Percentiles rank a stretch among this genome's conserved stretches.
phyloP scores from a whole-genome alignment of 2,113 vertebrate genomes.

The Thamnophis sirtalis region DNA sequence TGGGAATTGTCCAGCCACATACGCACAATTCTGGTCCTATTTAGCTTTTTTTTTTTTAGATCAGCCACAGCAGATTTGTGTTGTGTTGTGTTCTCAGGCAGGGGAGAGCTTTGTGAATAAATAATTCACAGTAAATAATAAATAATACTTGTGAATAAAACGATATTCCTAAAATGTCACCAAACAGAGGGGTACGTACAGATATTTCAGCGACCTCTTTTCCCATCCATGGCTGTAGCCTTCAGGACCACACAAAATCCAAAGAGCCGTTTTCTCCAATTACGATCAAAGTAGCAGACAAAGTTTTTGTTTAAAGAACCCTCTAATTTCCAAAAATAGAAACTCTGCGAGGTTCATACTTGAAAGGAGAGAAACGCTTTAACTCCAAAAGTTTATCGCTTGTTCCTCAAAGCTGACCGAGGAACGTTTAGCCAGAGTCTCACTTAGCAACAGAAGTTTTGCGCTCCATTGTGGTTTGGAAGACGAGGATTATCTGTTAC shows the following conservation, averaged over 20 bases:
- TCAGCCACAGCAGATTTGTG: background rate
- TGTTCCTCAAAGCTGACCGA: background rate
- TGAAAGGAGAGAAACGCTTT: background rate
- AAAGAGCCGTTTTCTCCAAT: background rate
- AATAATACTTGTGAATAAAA: too few species aligned
- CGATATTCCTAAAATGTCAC: background rate
- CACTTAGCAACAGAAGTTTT: too few species aligned
- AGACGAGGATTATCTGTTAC: too few species aligned
- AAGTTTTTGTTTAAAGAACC: background rate
- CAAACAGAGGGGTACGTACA: background rate
- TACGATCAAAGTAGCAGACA: background rate
- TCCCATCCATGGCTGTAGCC: background rate
- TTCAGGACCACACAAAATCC: background rate
- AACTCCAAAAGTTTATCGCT: background rate
- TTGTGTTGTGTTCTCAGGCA: background rate
- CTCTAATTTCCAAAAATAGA: background rate
- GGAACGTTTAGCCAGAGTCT: too few species aligned
- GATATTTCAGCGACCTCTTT: background rate
- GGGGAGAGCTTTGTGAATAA: too few species aligned
- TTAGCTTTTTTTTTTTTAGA: background rate
- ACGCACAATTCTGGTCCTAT: background rate
- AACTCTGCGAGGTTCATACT: background rate
- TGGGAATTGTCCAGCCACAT: background rate
- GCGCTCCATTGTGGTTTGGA: too few species aligned
- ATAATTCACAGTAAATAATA: too few species aligned